phyloP scores from a whole-genome alignment of 2,888 invertebrate species.

The Pristionchus japonicus region DNA sequence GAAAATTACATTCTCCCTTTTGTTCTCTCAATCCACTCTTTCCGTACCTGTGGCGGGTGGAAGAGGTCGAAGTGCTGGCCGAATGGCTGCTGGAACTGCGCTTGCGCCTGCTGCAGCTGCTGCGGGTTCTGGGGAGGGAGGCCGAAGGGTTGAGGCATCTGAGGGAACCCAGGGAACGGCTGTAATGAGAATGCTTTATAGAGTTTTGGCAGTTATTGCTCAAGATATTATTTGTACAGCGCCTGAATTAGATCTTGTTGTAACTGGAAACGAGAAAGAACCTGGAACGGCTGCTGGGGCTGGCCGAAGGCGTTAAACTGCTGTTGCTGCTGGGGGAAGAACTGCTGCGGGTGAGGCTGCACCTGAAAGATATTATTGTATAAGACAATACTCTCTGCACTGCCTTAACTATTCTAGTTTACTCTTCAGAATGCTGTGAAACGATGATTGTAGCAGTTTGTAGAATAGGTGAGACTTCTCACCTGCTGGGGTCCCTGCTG shows the following conservation, averaged over 20 bases:
- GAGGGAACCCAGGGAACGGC: constrained; percentile 26
- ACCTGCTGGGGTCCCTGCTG: not conserved
- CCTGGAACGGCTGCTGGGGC: constrained; percentile 50
- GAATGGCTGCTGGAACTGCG: constrained; percentile 21
- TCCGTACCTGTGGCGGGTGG: constrained; percentile 17
- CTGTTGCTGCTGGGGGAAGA: constrained; percentile 47
- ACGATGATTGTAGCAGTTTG: too few species aligned
- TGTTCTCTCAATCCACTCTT: not conserved
- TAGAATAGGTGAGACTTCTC: not conserved
- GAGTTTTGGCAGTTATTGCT: not conserved
- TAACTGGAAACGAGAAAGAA: not conserved
- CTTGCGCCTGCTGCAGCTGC: constrained; percentile 13
- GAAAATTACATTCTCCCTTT: not conserved
- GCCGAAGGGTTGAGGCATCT: constrained; percentile 29
- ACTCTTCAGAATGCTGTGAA: too few species aligned
- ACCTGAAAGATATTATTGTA: too few species aligned
- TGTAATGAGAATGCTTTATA: constrained; percentile 40
- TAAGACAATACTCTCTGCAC: too few species aligned
- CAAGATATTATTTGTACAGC: not conserved
- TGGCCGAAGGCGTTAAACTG: constrained; percentile 50
- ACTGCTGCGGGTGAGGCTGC: too few species aligned
- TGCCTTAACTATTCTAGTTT: too few species aligned
- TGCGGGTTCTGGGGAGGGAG: constrained; percentile 33
- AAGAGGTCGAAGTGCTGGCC: constrained; percentile 32
- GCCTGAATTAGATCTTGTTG: too few species aligned